Conservation (phyloP, 2,797 vertebrate genomes). For the Sebastes nivosus region DNA sequence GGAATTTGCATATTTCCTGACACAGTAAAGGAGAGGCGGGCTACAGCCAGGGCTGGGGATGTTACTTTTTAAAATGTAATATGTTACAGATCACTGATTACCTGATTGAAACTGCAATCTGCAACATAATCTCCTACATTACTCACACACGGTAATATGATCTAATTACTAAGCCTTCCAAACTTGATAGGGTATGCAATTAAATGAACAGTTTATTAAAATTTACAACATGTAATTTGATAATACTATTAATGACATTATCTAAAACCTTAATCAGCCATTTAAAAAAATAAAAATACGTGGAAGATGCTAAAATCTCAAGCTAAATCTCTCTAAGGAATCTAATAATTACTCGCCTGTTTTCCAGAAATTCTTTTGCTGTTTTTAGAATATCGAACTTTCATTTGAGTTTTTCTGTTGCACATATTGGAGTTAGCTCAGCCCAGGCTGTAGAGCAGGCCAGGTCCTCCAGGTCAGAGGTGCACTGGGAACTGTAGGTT, state of each 20-base stretch:
- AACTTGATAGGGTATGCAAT: conserved; percentile 55
- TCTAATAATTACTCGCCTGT: not conserved
- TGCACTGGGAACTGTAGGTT: conserved; percentile 1
- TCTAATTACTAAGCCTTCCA: conserved; percentile 62
- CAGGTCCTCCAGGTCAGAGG: conserved; percentile 2
- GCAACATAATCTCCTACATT: conserved; percentile 67
- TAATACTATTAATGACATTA: conserved; percentile 49
- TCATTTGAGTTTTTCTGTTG: not conserved
- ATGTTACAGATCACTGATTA: conserved; percentile 74
- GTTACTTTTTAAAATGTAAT: conserved; percentile 66
- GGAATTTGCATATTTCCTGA: conserved; percentile 66
- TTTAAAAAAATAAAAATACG: not conserved
- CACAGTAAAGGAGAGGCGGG: conserved; percentile 36
- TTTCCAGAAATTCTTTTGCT: not conserved
- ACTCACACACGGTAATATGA: conserved; percentile 64
- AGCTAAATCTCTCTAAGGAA: not conserved
- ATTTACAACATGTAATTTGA: conserved; percentile 59
- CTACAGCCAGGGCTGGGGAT: conserved; percentile 37
- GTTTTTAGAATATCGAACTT: not conserved
- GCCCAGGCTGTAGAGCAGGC: conserved; percentile 2
- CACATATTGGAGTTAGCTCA: conserved; percentile 18
- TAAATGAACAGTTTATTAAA: conserved; percentile 54
- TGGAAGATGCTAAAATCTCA: not conserved
- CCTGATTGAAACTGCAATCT: conserved; percentile 77
- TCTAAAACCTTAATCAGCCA: conserved; percentile 40